A percentile compares a stretch with the other conserved stretches of the same genome.
Conservation (phyloP, 2,797 vertebrate species). For the Clamator glandarius region DNA sequence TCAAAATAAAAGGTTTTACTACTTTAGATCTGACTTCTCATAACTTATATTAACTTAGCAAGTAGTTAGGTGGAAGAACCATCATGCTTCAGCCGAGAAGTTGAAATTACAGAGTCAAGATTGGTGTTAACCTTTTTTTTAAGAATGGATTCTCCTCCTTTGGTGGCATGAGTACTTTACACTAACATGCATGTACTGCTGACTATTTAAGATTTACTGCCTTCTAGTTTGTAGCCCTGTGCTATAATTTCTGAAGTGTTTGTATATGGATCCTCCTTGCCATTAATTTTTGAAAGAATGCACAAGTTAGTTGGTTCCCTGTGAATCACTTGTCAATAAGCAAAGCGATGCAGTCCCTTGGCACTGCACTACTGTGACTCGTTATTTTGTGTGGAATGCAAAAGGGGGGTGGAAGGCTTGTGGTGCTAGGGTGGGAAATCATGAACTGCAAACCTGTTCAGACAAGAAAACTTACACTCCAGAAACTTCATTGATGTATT, state of each 20-base stretch:
- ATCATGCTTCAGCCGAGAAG: neutral
- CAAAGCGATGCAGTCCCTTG: neutral
- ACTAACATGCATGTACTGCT: fast-evolving
- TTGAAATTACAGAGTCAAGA: neutral
- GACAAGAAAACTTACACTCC: neutral
- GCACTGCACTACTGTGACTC: neutral
- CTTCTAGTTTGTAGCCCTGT: neutral
- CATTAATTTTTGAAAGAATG: neutral
- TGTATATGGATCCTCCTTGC: neutral
- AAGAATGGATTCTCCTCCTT: neutral
- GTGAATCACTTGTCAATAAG: neutral
- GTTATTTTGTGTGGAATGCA: neutral
- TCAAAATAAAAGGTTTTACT: neutral
- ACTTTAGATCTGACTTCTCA: neutral
- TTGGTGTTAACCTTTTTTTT: neutral
- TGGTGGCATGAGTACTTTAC: neutral
- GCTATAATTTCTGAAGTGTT: neutral
- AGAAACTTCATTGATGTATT: neutral
- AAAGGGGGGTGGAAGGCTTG: too few relatives aligned
- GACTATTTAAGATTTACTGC: neutral
- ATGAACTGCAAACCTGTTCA: fast-evolving
- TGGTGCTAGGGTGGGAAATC: neutral
- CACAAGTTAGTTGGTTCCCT: neutral
- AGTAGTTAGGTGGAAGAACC: neutral
- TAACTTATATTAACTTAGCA: neutral